These are phyloP conservation scores for Leucania comma DNA, from an alignment of 2,888 invertebrate species.

Conservation along the genomic window DNA sequence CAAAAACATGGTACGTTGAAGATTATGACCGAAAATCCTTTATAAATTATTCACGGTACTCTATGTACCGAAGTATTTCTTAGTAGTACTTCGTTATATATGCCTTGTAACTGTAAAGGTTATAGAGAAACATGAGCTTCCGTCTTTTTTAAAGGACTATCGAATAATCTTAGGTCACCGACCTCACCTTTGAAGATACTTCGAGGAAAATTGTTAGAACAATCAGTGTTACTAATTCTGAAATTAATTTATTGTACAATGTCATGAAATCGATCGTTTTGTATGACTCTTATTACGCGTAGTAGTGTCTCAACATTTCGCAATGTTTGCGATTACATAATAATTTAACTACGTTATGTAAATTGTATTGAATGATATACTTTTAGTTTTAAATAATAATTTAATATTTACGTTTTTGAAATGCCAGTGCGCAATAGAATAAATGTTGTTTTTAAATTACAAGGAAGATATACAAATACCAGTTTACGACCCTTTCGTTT, in stretches of 20 bases:
- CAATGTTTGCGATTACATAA: neutral
- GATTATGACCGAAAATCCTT: constrained; percentile 7
- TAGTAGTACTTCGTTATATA: neutral
- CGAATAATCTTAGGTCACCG: neutral
- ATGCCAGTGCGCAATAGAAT: no score
- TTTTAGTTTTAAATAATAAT: no score
- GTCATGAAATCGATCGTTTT: neutral
- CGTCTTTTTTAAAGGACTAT: neutral
- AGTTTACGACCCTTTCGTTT: no score
- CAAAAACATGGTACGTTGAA: constrained; percentile 3
- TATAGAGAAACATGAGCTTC: neutral
- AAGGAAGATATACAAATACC: no score
- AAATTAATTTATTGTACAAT: constrained; percentile 4
- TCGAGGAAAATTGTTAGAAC: neutral
- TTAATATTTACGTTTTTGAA: no score
- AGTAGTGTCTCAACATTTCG: neutral
- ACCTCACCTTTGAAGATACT: neutral
- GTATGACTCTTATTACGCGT: neutral
- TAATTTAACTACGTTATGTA: neutral
- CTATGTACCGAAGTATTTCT: neutral
- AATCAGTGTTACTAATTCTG: neutral
- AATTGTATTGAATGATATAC: neutral
- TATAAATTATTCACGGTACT: constrained; percentile 26
- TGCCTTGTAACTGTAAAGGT: constrained; percentile 1
- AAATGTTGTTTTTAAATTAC: no score